Conservation (phyloP, 1,140 invertebrate genomes). For the Lucilia sericata region DNA sequence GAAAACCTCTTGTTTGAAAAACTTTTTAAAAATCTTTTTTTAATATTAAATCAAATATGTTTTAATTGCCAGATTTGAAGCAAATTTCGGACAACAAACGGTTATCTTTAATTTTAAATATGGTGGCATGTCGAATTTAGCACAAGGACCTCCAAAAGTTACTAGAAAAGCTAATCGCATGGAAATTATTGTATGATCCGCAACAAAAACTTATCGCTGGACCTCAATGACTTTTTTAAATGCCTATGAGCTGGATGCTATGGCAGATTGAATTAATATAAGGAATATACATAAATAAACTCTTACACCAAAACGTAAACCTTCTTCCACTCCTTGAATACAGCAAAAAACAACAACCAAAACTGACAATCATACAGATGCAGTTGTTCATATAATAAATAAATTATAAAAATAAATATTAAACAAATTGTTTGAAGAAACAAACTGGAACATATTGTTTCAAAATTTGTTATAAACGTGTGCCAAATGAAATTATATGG, state of each 20-base stretch:
- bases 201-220: constrained; percentile 43
- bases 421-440: not conserved
- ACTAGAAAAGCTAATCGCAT: constrained; percentile 81
- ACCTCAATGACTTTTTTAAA: constrained; percentile 45
- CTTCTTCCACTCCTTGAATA: not conserved
- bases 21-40: no score
- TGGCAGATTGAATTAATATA: not conserved
- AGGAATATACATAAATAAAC: not conserved
- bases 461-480: not conserved
- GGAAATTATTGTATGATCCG: constrained; percentile 81
- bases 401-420: not conserved
- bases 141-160: constrained; percentile 76
- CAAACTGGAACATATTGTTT: constrained; percentile 37
- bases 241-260: constrained; percentile 34
- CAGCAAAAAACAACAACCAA: constrained; percentile 8
- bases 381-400: not conserved
- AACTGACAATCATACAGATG: constrained; percentile 44
- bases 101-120: constrained; percentile 84
- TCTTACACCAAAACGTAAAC: not conserved
- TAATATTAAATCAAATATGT: no score
- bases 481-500: not conserved
- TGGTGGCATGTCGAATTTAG: constrained; percentile 75
- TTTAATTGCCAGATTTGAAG: constrained; percentile 78
- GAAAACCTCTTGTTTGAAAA: no score
- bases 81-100: constrained; percentile 83